Conservation (phyloP, 1,140 invertebrate species). For the Teleogryllus occipitalis region DNA sequence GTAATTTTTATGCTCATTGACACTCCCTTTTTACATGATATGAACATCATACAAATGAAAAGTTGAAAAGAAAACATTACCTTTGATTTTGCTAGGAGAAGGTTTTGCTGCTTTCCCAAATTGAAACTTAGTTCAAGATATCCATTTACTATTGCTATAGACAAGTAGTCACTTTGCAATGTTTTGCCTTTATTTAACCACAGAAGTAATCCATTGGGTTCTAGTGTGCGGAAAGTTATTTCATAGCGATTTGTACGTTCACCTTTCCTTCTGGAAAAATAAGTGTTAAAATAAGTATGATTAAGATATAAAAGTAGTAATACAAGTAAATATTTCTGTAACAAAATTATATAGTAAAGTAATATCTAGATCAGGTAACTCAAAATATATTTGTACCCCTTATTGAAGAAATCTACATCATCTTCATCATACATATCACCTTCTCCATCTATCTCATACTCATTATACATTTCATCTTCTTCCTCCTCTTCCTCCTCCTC, state of each 20-base stretch:
- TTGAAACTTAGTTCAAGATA: conserved; percentile 54
- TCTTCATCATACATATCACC: conserved; percentile 29
- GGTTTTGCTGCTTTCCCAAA: conserved; percentile 47
- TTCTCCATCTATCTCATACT: conserved; percentile 29
- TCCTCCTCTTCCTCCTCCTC: conserved; percentile 29
- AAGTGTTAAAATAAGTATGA: conserved; percentile 5
- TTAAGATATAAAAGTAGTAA: too few relatives aligned
- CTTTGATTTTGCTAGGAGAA: conserved; percentile 46
- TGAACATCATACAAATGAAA: background rate
- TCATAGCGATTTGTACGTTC: conserved; percentile 62
- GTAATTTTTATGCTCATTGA: too few relatives aligned
- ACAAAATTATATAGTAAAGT: too few relatives aligned
- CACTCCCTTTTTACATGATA: too few relatives aligned
- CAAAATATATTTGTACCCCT: conserved; percentile 17
- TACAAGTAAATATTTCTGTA: too few relatives aligned
- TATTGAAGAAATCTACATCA: conserved; percentile 24
- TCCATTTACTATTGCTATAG: conserved; percentile 51
- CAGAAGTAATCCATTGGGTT: conserved; percentile 55
- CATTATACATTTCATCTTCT: conserved; percentile 29
- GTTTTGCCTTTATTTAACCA: conserved; percentile 50
- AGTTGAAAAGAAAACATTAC: conserved; percentile 27
- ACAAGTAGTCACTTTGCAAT: conserved; percentile 45
- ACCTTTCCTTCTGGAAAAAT: conserved; percentile 44
- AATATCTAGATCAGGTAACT: too few relatives aligned
- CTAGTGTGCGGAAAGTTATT: conserved; percentile 57